Evolutionary conservation across 2,113 vertebrate species (phyloP).

Genomic region (Anthoscopus minutus): DNA sequence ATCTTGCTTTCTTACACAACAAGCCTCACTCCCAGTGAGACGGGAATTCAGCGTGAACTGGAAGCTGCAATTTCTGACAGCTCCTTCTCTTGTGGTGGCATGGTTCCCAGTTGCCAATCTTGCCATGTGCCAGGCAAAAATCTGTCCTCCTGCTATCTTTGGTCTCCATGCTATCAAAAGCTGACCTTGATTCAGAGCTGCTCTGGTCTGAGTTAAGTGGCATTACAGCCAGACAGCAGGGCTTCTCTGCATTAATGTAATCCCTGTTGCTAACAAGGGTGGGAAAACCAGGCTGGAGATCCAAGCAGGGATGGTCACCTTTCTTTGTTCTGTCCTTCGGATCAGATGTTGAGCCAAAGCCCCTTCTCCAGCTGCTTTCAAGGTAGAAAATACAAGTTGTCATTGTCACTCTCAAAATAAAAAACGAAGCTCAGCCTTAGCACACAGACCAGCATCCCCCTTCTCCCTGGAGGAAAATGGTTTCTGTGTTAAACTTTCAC

Average conservation of each 20-base stretch:
- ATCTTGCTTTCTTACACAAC: not conserved
- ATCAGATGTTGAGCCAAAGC: not conserved
- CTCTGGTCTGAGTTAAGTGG: not conserved
- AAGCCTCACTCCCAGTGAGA: not conserved
- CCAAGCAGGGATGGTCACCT: not conserved
- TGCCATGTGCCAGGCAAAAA: slow-evolving; percentile 9
- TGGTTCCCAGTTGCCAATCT: slow-evolving; percentile 24
- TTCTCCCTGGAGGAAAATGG: not conserved
- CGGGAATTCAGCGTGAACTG: not conserved
- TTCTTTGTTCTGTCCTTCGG: not conserved
- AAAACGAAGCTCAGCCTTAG: not conserved
- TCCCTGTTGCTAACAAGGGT: not conserved
- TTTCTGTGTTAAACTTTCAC: slow-evolving; percentile 55
- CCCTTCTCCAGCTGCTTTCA: not conserved
- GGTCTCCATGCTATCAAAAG: slow-evolving; percentile 2
- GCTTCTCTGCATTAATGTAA: not conserved
- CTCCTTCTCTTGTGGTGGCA: slow-evolving; percentile 11
- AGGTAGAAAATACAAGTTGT: not conserved
- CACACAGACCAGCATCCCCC: not conserved
- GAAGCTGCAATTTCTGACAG: slow-evolving; percentile 8
- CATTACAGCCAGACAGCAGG: not conserved
- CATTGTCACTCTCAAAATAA: not conserved
- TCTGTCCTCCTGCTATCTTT: slow-evolving; percentile 30
- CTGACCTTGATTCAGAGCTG: slow-evolving; percentile 23
- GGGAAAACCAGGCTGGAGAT: not conserved